A percentile compares a stretch with the other conserved stretches of the same genome.
Conservation (phyloP, 2,113 vertebrate species). For the Ornithorhynchus anatinus region DNA sequence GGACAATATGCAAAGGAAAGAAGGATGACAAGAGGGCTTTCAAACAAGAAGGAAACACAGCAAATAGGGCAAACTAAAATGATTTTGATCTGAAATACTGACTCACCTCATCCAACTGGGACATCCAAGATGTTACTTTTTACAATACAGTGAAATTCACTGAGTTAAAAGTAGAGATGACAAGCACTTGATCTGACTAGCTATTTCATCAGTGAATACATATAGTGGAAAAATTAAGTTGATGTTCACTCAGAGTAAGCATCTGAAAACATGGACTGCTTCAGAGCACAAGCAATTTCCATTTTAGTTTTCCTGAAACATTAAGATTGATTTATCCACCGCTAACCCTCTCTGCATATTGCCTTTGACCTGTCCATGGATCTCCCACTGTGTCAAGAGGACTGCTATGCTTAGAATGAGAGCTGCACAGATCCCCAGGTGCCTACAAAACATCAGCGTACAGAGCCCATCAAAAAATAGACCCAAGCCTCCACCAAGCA, state of each 20-base stretch:
- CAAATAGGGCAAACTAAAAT: no score
- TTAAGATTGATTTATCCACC: constrained; percentile 45
- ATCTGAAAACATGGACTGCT: constrained; percentile 39
- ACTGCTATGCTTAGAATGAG: constrained; percentile 34
- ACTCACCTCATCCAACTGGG: no score
- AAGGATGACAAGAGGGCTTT: no score
- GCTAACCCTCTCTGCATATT: constrained; percentile 44
- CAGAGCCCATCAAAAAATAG: constrained; percentile 30
- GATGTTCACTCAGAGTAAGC: constrained; percentile 17
- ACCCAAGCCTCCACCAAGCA: constrained; percentile 37
- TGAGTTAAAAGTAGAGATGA: no score
- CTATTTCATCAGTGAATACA: neutral
- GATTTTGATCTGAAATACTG: no score
- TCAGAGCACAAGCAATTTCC: constrained; percentile 47
- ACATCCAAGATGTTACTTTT: no score
- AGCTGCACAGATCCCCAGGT: constrained; percentile 11
- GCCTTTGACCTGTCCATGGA: constrained; percentile 36
- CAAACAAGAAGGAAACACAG: no score
- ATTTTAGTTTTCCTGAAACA: constrained; percentile 57
- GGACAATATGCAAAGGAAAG: no score
- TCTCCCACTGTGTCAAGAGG: constrained; percentile 40
- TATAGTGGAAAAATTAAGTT: neutral
- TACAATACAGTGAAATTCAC: no score
- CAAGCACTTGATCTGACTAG: neutral
- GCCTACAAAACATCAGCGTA: constrained; percentile 30